These are phyloP conservation scores for Entelurus aequoreus DNA, from an alignment of 2,113 vertebrate genomes.

Conservation along the genomic window DNA sequence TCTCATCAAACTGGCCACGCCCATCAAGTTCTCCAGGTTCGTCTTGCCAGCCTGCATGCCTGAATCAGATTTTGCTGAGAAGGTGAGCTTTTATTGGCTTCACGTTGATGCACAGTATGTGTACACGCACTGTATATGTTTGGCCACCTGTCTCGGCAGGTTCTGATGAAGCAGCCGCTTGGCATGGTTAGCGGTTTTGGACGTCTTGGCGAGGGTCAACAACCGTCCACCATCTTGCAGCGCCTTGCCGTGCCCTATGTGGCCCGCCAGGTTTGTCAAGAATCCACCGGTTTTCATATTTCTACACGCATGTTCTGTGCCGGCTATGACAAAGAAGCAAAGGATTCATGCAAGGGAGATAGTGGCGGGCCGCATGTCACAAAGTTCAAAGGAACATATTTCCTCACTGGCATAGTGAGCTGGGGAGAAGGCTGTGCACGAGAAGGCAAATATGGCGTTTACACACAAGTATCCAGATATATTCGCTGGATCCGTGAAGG, in stretches of 20 bases:
- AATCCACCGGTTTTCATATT: slow-evolving; percentile 77
- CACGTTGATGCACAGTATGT: neutral
- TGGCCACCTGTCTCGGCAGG: slow-evolving; percentile 31
- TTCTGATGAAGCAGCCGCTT: slow-evolving; percentile 74
- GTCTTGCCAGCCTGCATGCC: slow-evolving; percentile 86
- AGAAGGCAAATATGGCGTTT: slow-evolving; percentile 85
- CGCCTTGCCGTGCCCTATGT: slow-evolving; percentile 81
- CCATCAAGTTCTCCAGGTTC: slow-evolving; percentile 74
- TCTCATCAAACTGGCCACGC: slow-evolving; percentile 76
- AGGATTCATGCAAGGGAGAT: slow-evolving; percentile 92
- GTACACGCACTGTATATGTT: too few relatives aligned
- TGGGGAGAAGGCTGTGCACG: slow-evolving; percentile 94
- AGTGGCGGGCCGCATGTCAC: slow-evolving; percentile 94
- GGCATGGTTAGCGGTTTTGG: slow-evolving; percentile 88
- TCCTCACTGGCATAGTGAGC: slow-evolving; percentile 88
- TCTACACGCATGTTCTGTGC: slow-evolving; percentile 90
- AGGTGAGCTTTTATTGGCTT: slow-evolving; percentile 18
- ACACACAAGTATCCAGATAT: slow-evolving; percentile 86
- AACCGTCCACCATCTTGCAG: slow-evolving; percentile 70
- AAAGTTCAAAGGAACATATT: slow-evolving; percentile 75
- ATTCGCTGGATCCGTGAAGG: slow-evolving; percentile 74
- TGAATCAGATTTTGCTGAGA: slow-evolving; percentile 79
- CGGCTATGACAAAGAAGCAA: slow-evolving; percentile 72
- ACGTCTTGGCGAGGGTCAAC: slow-evolving; percentile 59
- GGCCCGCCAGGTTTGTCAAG: slow-evolving; percentile 75